Evolutionary conservation across 1,140 invertebrate genomes (phyloP), one percentile per base, ranked within the genome.

Genomic region (Orius insidiosus): DNA sequence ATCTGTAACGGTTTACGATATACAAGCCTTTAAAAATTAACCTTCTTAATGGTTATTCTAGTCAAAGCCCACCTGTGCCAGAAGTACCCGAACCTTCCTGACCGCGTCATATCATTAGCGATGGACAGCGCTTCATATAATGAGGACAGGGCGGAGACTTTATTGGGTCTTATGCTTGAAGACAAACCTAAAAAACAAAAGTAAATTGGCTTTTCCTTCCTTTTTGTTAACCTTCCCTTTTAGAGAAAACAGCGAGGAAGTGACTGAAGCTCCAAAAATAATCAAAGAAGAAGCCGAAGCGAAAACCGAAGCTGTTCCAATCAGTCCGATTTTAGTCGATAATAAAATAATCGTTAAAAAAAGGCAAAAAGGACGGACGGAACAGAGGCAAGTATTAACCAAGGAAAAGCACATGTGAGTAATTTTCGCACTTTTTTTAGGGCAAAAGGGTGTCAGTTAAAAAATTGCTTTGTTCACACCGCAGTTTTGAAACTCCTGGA

Each of bases 121-220:
- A 63, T 89, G 54, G 85, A 90, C 56, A 85, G 82, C 58, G 82
- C 84, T 1, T 76, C 80, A 58, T 89, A 77, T 61, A 78, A 86
- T 50, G 80, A 86, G 59, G 74, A 80, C 54, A 66, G 75, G 49
- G 83, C 85, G 5, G 73, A 70, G 50, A 76, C 83, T 58, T 82
- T 87, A 53, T 63, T 87, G 40, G 64, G 73, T 48, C 78, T 80
- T 39, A 80, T 84, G 57, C 63, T 77, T 33, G 60, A 64, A 43
- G 66, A 70, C 51, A 67, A 69, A 56, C 58, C 60, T 30, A 30
- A 48, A 43, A 32, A 37, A 19, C 41, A 36, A 37, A 35, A 37
- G 48, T 46, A 40, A 51, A 40, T 43, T n/a, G n/a, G n/a, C 38
- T 16, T 45, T 45, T 3, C 38, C 45, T 13, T 30, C 16, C 7